Conservation (phyloP, 1,140 invertebrate species). For the Drosophila sucinea region DNA sequence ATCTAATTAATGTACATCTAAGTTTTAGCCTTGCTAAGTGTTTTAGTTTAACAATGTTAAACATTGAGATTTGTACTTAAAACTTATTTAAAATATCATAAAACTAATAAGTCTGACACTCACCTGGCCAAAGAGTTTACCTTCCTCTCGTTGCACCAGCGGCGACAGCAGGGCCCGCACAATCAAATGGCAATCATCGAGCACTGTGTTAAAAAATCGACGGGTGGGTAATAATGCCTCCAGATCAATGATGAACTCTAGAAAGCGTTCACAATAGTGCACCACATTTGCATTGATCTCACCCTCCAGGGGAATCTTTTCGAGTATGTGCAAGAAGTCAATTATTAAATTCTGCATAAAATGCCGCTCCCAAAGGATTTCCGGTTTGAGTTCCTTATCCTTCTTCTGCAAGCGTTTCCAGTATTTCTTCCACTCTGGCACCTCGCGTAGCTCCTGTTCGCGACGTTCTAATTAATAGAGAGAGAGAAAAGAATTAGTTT, state of each 20-base stretch:
- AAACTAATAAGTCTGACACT: constrained; percentile 82
- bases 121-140: constrained; percentile 95
- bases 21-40: constrained; percentile 58
- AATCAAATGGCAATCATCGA: constrained; percentile 97
- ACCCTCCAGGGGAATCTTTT: constrained; percentile 88
- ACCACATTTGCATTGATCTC: constrained; percentile 85
- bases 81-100: constrained; percentile 48
- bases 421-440: constrained; percentile 95
- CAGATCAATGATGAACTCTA: constrained; percentile 98
- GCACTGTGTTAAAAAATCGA: constrained; percentile 97
- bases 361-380: constrained; percentile 92
- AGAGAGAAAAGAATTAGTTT: background rate
- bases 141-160: constrained; percentile 90
- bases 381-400: constrained; percentile 86
- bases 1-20: constrained; percentile 32
- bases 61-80: constrained; percentile 79
- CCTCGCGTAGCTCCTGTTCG: constrained; percentile 92
- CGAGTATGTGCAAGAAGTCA: constrained; percentile 94
- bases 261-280: constrained; percentile 96
- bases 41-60: constrained; percentile 74
- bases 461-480: constrained; percentile 85
- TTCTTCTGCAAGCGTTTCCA: constrained; percentile 94
- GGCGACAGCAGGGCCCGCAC: constrained; percentile 93
- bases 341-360: constrained; percentile 95
- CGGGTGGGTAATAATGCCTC: constrained; percentile 97